phyloP scores from a whole-genome alignment of 2,888 invertebrate genomes.

The Ligdia adustata region DNA sequence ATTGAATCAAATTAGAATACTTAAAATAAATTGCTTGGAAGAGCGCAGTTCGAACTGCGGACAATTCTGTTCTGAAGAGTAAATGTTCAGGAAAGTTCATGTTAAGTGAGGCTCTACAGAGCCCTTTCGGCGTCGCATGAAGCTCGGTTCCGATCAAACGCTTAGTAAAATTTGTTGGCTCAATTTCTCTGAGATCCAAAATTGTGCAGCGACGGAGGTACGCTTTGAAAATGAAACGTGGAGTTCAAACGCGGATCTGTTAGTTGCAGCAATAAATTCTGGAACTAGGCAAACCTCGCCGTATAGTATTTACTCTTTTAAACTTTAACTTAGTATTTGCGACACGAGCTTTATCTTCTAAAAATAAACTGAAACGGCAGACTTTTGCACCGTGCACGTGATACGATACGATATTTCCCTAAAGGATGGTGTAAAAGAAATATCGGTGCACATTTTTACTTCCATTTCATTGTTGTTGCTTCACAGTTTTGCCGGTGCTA shows the following conservation, averaged over 20 bases:
- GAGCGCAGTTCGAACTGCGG: background rate
- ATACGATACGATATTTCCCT: slow-evolving; percentile 47
- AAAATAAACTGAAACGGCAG: slow-evolving; percentile 45
- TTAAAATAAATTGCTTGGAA: background rate
- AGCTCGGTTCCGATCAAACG: slow-evolving; percentile 9
- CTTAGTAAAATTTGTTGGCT: slow-evolving; percentile 17
- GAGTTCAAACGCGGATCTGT: slow-evolving; percentile 48
- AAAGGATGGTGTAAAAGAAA: slow-evolving; percentile 40
- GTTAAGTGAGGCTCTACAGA: background rate
- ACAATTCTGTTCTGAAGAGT: background rate
- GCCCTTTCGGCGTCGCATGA: background rate
- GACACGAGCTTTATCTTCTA: slow-evolving; percentile 44
- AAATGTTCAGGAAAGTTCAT: background rate
- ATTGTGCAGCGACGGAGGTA: slow-evolving; percentile 44
- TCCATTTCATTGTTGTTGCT: slow-evolving; percentile 32
- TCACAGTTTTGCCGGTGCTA: slow-evolving; percentile 17
- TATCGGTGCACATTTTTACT: slow-evolving; percentile 37
- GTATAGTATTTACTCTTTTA: slow-evolving; percentile 46
- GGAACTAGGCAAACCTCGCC: slow-evolving; percentile 42
- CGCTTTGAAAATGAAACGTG: slow-evolving; percentile 48
- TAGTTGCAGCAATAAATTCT: slow-evolving; percentile 48
- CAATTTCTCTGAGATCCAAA: slow-evolving; percentile 30
- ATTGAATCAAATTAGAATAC: background rate
- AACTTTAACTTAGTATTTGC: slow-evolving; percentile 50
- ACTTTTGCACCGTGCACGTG: slow-evolving; percentile 39